Evolutionary conservation across 2,888 invertebrate species (phyloP).

Genomic region (Aspidiotus destructor): DNA sequence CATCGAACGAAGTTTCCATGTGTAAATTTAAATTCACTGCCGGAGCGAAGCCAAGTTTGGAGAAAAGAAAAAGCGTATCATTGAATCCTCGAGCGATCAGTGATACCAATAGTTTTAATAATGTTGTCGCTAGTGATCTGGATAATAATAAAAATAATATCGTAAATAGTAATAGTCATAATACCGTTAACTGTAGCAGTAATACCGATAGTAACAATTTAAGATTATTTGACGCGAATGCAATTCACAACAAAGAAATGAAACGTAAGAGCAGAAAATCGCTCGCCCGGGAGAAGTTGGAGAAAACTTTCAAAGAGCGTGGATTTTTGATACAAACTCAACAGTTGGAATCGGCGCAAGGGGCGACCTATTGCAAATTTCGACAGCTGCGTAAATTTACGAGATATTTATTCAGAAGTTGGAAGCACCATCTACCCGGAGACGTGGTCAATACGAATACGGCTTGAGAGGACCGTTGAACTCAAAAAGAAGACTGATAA

Average conservation of each 20-base stretch:
- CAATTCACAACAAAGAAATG: constrained; percentile 23
- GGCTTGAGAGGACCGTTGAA: background rate
- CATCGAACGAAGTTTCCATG: constrained; percentile 56
- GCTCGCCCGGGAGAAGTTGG: constrained; percentile 74
- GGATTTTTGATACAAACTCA: constrained; percentile 89
- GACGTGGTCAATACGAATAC: constrained; percentile 44
- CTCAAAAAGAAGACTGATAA: background rate
- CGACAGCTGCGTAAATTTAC: constrained; percentile 83
- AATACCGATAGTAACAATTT: background rate
- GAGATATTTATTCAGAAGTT: constrained; percentile 78
- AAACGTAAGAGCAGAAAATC: constrained; percentile 65
- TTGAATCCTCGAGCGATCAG: constrained; percentile 51
- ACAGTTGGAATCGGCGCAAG: constrained; percentile 83
- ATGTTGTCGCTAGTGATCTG: too few species aligned
- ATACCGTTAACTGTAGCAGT: background rate
- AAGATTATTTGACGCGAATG: constrained; percentile 13
- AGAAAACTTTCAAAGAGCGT: constrained; percentile 85
- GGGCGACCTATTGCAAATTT: constrained; percentile 88
- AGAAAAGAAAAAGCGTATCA: constrained; percentile 85
- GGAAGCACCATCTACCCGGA: constrained; percentile 85
- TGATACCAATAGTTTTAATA: too few species aligned
- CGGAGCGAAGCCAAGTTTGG: constrained; percentile 75
- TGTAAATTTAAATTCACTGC: constrained; percentile 91
- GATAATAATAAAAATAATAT: too few species aligned
- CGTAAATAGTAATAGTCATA: background rate